Evolutionary conservation across 2,113 vertebrate species (phyloP), one percentile per base, ranked within the genome.

Genomic region (Bubo bubo): DNA sequence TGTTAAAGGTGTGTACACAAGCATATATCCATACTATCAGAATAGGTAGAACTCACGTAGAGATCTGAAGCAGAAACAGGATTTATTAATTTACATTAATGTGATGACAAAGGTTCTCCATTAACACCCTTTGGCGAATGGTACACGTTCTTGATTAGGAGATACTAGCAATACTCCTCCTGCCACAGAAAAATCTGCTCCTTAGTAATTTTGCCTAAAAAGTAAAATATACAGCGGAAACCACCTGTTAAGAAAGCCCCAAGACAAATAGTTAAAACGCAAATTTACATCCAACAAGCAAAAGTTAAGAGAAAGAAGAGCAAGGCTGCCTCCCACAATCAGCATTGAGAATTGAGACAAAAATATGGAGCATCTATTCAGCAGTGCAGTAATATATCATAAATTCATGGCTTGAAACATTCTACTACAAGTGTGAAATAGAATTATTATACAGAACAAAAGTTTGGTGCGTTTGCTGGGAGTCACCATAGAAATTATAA

Each of bases 1-100:
- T 75, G 20, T 17, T 71, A 23, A 32, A 71, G 39, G 6, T 52
- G 19, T 4, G 9, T 27, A 19, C n/a, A 59, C 15, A 75, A 58
- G 6, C 27, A 28, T 7, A 1, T 16, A 56, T 3, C 16, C 8
- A 5, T 4, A 2, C 4, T 0, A 15, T 73, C n/a, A 55, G 19
- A n/a, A 45, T 1, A 60, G 13, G 8, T 1, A 39, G 14, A 49
- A n/a, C 34, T 67, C 26, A 39, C 0, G 2, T 2, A 88, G n/a
- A 59, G 11, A 58, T 34, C 5, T 21, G 20, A 10, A 15, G 22
- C n/a, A 88, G n/a, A 77, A 73, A 67, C 14, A 32, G 0, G 1
- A 66, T 5, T 60, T 58, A 34, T 3, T 53, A 32, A 62, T 35
- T 32, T 43, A 41, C 8, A 10, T 16, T 12, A 81, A 12, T 0